A percentile compares a stretch with the other conserved stretches of the same genome.
Conservation (phyloP, 2,113 vertebrate species). For the Acanthochromis polyacanthus region DNA sequence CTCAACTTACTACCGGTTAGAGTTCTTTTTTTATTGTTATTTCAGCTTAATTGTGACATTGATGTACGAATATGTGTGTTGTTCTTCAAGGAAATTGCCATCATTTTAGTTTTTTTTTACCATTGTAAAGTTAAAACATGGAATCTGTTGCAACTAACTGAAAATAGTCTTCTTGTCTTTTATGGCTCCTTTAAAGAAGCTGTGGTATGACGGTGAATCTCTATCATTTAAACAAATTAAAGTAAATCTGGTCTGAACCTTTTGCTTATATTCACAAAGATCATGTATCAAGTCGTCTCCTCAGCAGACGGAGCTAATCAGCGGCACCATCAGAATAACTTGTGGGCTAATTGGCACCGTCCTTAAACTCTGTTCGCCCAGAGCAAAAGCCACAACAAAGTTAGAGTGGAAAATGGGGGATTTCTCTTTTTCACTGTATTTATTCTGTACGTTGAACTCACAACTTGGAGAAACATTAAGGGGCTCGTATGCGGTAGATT, state of each 20-base stretch:
- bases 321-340: conserved; percentile 41
- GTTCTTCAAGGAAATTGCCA: neutral
- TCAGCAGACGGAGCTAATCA: conserved; percentile 58
- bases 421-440: conserved; percentile 5
- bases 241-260: neutral
- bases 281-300: conserved; percentile 29
- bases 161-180: neutral
- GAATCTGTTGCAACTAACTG: neutral
- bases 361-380: conserved; percentile 12
- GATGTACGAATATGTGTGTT: neutral
- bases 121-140: neutral
- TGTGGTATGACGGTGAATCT: neutral
- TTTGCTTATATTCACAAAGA: conserved; percentile 7
- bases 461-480: neutral
- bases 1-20: conserved; percentile 61
- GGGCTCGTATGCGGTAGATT: neutral
- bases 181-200: neutral
- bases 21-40: neutral
- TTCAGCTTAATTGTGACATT: neutral
- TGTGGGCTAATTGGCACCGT: conserved; percentile 42
- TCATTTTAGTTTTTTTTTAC: neutral
- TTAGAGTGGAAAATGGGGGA: neutral
- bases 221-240: neutral
- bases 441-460: conserved; percentile 8
- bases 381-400: conserved; percentile 40